Percentiles rank a stretch among this genome's conserved stretches.
phyloP scores from a whole-genome alignment of 2,113 vertebrate genomes.

The Merops nubicus region DNA sequence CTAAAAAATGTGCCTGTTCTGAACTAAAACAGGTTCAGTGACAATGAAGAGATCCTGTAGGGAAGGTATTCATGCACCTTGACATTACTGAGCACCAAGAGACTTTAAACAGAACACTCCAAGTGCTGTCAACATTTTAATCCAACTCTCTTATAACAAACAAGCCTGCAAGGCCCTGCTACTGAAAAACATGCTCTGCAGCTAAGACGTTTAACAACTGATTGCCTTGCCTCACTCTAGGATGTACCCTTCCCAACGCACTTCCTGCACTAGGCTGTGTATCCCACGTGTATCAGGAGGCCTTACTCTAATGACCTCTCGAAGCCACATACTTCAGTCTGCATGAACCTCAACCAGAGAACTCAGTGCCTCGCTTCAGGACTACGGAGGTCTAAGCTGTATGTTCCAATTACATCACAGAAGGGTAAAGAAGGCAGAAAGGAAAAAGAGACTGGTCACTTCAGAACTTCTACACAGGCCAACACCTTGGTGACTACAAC shows the following conservation, averaged over 20 bases:
- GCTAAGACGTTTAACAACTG: neutral
- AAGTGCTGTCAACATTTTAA: neutral
- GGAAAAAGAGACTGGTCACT: neutral
- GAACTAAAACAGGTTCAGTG: neutral
- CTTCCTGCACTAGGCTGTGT: neutral
- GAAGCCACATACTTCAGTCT: neutral
- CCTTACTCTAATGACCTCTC: neutral
- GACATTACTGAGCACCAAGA: neutral
- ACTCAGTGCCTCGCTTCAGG: neutral
- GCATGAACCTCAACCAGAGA: neutral
- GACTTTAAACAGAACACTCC: neutral
- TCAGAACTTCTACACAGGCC: neutral
- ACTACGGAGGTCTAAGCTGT: neutral
- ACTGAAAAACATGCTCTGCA: neutral
- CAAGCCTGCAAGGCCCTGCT: neutral
- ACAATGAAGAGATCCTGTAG: neutral
- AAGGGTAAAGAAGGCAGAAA: neutral
- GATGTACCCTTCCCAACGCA: neutral
- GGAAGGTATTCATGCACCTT: neutral
- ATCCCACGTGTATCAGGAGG: neutral
- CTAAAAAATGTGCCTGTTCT: neutral
- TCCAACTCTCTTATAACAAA: neutral
- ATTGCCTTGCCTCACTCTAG: neutral
- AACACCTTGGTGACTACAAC: neutral
- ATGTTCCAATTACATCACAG: neutral